Conservation (phyloP, 2,797 vertebrate species). For the Aplochiton taeniatus region DNA sequence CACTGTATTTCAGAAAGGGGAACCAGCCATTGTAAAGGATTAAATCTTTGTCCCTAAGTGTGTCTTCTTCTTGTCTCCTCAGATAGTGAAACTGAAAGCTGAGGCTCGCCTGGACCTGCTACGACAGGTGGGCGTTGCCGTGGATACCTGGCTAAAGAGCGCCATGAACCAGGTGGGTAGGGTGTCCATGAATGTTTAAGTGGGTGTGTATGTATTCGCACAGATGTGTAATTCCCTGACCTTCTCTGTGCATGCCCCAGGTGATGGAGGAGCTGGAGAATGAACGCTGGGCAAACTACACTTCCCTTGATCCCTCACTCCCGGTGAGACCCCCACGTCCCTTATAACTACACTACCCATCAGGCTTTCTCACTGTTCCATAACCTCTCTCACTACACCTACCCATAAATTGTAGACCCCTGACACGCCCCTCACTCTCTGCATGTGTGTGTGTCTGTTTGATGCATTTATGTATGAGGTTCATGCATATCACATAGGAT, state of each 20-base stretch:
- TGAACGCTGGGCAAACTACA: constrained; percentile 90
- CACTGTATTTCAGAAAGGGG: background rate
- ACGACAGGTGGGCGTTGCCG: constrained; percentile 93
- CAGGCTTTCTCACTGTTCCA: constrained; percentile 29
- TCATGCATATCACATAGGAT: too few relatives aligned
- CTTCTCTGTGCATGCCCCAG: constrained; percentile 82
- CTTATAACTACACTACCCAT: constrained; percentile 28
- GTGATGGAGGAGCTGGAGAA: constrained; percentile 98
- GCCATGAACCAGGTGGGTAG: constrained; percentile 91
- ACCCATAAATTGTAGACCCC: background rate
- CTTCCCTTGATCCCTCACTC: constrained; percentile 89
- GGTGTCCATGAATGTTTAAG: constrained; percentile 7
- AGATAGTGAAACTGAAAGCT: constrained; percentile 95
- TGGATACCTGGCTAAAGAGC: constrained; percentile 96
- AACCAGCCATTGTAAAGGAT: background rate
- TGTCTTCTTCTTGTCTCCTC: constrained; percentile 26
- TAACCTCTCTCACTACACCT: background rate
- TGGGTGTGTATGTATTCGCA: background rate
- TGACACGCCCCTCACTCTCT: constrained; percentile 8
- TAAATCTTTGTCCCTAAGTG: background rate
- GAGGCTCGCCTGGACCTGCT: constrained; percentile 93
- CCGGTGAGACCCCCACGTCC: constrained; percentile 76
- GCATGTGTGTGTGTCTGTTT: constrained; percentile 16
- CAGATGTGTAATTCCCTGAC: constrained; percentile 34
- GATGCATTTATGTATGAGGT: too few relatives aligned